Base-by-base conservation (phyloP, 1,140 invertebrate genomes). In the Oedothorax gibbosus region DNA sequence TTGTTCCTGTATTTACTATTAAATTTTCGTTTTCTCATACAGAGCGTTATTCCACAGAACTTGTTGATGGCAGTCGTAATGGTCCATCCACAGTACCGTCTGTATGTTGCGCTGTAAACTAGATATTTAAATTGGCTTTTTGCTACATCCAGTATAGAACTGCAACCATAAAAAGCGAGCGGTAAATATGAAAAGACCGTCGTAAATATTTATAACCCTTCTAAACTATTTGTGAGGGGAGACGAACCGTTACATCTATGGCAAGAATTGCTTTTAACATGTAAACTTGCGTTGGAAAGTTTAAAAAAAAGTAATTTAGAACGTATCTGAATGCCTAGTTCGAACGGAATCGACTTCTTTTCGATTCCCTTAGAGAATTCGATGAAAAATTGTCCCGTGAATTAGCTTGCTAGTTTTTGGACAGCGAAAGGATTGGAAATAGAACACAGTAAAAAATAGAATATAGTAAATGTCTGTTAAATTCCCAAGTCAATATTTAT, bases 171-270 rank as follows among this genome's bases (percentile, higher is more conserved):
- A 62, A 68, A 68, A 68, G 50, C 15, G 50, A 71, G 53, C 35
- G 14, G 68, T 8, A 20, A n/a, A 49, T 35, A 35, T 15, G 53
- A 65, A 79, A 68, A 79, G 54, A 53, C 18, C 54, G 62, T 79
- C 62, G 62, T 79, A 79, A 79, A 79, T 79, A 79, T 79, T 79
- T 66, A 79, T 79, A 53, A 65, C 64, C 51, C 68, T 68, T 53
- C 68, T 75, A 75, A 35, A 75, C 72, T 21, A 75, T 12, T 11
- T 57, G 53, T 75, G 53, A 49, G 57, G 54, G 51, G 57, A 21
- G 54, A 57, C 49, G 57, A 75, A 35, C 53, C 18, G 20, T 57
- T 53, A 21, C 57, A 7, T 57, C 10, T 35, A 75, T 51, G 50
- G 49, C 50, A 20, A 51, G 51, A 53, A 20, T 35, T 12, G 64